Evolutionary conservation across 2,888 invertebrate species (phyloP).

Genomic region (Atrina japonica): DNA sequence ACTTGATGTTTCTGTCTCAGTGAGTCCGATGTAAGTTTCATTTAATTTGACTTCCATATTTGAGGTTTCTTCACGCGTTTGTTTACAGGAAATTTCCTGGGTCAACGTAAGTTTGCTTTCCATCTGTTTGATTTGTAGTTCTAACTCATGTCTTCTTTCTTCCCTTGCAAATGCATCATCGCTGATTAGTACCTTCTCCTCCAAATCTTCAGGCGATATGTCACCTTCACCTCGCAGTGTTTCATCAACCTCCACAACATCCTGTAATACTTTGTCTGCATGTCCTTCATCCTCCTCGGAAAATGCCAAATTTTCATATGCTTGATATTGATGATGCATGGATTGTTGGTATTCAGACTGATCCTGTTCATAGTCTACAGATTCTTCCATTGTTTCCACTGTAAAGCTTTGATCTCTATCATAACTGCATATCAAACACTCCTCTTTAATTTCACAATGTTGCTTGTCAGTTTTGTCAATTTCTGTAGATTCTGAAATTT

Average conservation of each 20-base stretch:
- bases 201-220: conserved; percentile 73
- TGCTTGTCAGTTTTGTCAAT: too few species aligned
- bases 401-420: conserved; percentile 1
- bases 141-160: conserved; percentile 44
- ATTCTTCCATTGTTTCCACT: conserved; percentile 2
- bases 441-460: conserved; percentile 19
- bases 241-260: conserved; percentile 49
- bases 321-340: conserved; percentile 13
- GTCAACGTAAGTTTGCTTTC: too few species aligned
- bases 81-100: too few species aligned
- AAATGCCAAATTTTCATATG: conserved; percentile 36
- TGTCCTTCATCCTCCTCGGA: conserved; percentile 47
- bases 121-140: too few species aligned
- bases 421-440: conserved; percentile 23
- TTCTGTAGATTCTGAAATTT: too few species aligned
- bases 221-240: conserved; percentile 51
- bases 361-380: conserved; percentile 8
- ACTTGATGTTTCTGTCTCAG: neutral
- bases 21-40: conserved; percentile 48
- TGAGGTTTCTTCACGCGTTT: too few species aligned
- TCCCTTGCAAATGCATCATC: conserved; percentile 61
- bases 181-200: conserved; percentile 63
- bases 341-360: neutral
- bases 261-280: conserved; percentile 46
- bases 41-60: conserved; percentile 34